Conservation (phyloP, 2,113 vertebrate genomes). For the Shinisaurus crocodilurus region DNA sequence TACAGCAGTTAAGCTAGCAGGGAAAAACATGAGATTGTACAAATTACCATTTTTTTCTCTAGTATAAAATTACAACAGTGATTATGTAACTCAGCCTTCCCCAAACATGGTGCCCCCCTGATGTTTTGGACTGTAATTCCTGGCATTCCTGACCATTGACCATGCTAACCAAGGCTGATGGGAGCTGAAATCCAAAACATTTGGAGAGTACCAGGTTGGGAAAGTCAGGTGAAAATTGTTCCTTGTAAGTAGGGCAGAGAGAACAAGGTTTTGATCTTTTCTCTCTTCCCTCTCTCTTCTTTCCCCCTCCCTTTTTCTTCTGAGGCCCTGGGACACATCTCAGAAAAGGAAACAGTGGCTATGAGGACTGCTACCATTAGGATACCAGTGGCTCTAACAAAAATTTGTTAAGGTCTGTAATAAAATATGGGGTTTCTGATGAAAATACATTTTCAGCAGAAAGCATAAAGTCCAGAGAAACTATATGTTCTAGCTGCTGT, state of each 20-base stretch:
- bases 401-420: neutral
- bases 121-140: no score
- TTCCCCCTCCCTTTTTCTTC: neutral
- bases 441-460: neutral
- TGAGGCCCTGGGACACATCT: neutral
- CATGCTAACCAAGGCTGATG: no score
- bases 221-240: neutral
- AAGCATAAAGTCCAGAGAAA: neutral
- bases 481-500: neutral
- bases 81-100: no score
- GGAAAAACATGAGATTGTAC: rapidly evolving
- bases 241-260: neutral
- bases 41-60: neutral
- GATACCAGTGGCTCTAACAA: neutral
- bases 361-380: neutral
- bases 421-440: neutral
- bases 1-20: rapidly evolving
- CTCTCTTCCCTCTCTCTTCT: neutral
- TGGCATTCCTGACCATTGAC: no score
- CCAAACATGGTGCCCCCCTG: no score
- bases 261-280: neutral
- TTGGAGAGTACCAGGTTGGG: no score
- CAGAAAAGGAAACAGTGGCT: neutral
- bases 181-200: no score
- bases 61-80: neutral